Evolutionary conservation across 2,888 invertebrate species (phyloP).

Genomic region (Cataglyphis rosenhaueri): DNA sequence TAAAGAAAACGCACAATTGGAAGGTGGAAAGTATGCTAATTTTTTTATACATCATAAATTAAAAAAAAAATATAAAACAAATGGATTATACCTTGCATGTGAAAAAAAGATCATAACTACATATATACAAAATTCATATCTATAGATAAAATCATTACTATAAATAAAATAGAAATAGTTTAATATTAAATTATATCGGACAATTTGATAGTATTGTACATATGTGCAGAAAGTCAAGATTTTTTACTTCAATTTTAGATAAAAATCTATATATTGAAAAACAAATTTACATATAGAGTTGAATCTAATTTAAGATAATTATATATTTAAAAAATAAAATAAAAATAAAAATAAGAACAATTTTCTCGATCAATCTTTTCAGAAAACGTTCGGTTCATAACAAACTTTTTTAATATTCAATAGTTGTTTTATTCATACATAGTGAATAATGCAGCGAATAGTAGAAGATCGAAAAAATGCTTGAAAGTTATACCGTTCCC

Average conservation of each 20-base stretch:
- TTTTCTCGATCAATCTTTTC: slow-evolving; percentile 1
- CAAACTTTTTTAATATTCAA: background rate
- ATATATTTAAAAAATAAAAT: background rate
- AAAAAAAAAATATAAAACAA: background rate
- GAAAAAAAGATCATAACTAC: background rate
- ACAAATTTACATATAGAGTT: background rate
- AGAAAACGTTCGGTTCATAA: background rate
- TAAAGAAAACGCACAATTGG: slow-evolving; percentile 89
- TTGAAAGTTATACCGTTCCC: slow-evolving; percentile 54
- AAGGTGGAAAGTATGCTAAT: slow-evolving; percentile 88
- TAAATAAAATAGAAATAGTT: background rate
- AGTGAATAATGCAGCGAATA: slow-evolving; percentile 10
- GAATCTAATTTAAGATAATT: slow-evolving; percentile 17
- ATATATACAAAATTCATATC: background rate
- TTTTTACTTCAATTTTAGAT: slow-evolving; percentile 5
- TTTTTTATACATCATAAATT: background rate
- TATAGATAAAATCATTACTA: background rate
- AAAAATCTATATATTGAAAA: slow-evolving; percentile 25
- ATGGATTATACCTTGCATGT: background rate
- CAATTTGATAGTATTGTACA: background rate
- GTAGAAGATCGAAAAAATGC: slow-evolving; percentile 31
- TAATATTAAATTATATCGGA: background rate
- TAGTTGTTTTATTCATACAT: slow-evolving; percentile 8
- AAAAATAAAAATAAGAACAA: background rate
- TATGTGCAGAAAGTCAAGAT: background rate